Evolutionary conservation across 2,888 invertebrate genomes (phyloP).

Genomic region (Copidosoma aretas): DNA sequence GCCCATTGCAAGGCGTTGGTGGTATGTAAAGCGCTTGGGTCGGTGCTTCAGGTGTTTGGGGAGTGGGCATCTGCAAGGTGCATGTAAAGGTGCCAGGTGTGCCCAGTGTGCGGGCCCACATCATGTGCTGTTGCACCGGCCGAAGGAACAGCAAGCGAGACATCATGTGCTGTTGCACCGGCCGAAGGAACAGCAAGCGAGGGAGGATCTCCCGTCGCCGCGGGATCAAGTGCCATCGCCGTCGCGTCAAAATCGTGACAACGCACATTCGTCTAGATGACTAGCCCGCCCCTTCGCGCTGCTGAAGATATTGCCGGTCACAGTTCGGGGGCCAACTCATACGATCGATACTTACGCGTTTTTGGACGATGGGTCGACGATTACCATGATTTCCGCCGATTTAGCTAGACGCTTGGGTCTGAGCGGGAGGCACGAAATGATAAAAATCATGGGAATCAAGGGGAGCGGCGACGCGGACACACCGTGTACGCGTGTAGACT

Average conservation of each 20-base stretch:
- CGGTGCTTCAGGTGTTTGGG: slow-evolving; percentile 22
- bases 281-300: not conserved
- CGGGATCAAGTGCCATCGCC: no score
- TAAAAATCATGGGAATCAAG: no score
- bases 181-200: not conserved
- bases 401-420: no score
- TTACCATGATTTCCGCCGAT: not conserved
- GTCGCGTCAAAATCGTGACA: no score
- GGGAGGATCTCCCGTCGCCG: no score
- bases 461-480: no score
- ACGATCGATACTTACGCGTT: not conserved
- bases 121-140: no score
- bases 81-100: slow-evolving; percentile 6
- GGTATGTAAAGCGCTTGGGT: not conserved
- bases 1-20: slow-evolving; percentile 2
- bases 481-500: no score
- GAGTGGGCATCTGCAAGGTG: not conserved
- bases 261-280: no score
- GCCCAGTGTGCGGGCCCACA: not conserved
- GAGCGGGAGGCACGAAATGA: no score
- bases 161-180: no score
- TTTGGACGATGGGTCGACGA: not conserved
- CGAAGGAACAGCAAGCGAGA: no score
- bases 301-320: not conserved
- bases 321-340: not conserved